These are phyloP conservation scores for Chrysochloris asiatica DNA, from an alignment of 2,113 vertebrate species.

Conservation along the genomic window DNA sequence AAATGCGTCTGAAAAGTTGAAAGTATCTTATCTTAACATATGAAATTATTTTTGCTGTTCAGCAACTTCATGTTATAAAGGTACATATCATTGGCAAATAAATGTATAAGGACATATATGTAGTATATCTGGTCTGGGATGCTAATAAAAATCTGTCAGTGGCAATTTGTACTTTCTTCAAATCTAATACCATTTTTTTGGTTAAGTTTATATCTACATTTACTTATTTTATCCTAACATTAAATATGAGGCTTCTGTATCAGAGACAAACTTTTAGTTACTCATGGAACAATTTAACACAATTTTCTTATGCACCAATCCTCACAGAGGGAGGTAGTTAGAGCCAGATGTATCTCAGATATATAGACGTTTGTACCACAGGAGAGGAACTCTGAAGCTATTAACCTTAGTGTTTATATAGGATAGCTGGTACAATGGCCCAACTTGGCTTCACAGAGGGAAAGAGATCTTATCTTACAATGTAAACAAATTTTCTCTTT, in stretches of 20 bases:
- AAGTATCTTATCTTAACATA: neutral
- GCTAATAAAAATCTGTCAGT: neutral
- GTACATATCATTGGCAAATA: neutral
- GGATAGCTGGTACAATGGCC: neutral
- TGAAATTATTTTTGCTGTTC: neutral
- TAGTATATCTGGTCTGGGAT: too few species aligned
- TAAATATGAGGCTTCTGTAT: neutral
- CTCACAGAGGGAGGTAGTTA: too few species aligned
- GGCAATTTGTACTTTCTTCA: neutral
- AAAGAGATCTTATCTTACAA: neutral
- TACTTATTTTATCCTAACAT: neutral
- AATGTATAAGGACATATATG: neutral
- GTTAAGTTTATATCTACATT: neutral
- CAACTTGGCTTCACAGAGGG: neutral
- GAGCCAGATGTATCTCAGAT: neutral
- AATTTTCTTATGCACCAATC: rapidly evolving
- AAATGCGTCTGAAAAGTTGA: neutral
- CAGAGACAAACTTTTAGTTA: rapidly evolving
- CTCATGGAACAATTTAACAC: rapidly evolving
- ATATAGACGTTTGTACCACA: neutral
- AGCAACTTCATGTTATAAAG: neutral
- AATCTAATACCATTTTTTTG: rapidly evolving
- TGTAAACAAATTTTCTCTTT: neutral
- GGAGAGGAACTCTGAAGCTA: neutral
- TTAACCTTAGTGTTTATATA: too few species aligned